phyloP scores from a whole-genome alignment of 2,113 vertebrate genomes.

The Gobiocypris rarus region DNA sequence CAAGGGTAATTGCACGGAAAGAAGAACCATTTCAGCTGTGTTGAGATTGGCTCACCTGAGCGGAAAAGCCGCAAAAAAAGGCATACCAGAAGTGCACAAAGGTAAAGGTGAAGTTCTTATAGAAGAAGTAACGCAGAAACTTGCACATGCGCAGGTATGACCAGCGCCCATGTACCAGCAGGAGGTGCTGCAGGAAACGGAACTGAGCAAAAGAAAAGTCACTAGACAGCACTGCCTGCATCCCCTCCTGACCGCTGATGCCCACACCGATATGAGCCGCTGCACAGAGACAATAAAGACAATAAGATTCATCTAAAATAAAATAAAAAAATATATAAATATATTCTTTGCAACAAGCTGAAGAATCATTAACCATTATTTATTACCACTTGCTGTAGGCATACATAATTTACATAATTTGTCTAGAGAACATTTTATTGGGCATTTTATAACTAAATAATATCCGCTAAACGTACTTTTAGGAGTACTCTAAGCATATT shows the following conservation, averaged over 20 bases:
- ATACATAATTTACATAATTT: too few species aligned
- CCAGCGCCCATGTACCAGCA: constrained; percentile 95
- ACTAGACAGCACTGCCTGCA: constrained; percentile 92
- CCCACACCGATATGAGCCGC: constrained; percentile 95
- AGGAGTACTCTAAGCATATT: neutral
- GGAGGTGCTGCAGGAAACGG: constrained; percentile 90
- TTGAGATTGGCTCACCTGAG: constrained; percentile 82
- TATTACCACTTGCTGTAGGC: too few species aligned
- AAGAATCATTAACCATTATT: neutral
- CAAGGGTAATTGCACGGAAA: neutral
- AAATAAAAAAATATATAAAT: neutral
- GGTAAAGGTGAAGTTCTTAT: constrained; percentile 98
- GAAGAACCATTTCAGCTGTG: neutral
- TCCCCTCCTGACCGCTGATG: constrained; percentile 94
- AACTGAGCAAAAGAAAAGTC: constrained; percentile 96
- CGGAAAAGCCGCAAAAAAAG: constrained; percentile 97
- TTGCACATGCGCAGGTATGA: constrained; percentile 98
- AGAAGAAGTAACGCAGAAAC: constrained; percentile 97
- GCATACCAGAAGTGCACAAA: constrained; percentile 96
- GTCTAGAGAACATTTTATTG: too few species aligned
- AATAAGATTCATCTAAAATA: neutral
- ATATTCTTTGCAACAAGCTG: too few species aligned
- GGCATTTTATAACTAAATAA: too few species aligned
- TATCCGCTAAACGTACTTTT: neutral
- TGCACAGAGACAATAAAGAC: constrained; percentile 58